Evolutionary conservation across 2,113 vertebrate genomes (phyloP).

Genomic region (Stigmatopora argus): DNA sequence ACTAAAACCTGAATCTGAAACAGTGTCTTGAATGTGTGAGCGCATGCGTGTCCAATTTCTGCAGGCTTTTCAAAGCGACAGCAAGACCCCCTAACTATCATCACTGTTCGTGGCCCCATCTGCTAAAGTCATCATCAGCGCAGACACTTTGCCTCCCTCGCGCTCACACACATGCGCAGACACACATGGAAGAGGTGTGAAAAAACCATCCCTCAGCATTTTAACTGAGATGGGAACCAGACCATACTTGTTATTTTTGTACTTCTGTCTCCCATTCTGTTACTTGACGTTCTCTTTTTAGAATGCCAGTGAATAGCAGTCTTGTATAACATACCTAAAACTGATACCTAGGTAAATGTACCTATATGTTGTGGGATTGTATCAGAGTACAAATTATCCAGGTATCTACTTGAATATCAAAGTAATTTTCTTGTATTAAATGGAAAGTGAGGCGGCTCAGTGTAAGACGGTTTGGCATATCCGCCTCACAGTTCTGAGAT

Average conservation of each 20-base stretch:
- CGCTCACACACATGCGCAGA: background rate
- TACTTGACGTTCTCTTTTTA: slow-evolving; percentile 4
- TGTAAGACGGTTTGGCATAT: too few species aligned
- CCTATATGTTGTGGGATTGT: background rate
- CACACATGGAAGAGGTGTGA: slow-evolving; percentile 40
- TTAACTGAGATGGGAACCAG: slow-evolving; percentile 53
- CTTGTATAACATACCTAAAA: background rate
- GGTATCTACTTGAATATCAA: too few species aligned
- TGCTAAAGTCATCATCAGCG: slow-evolving; percentile 62
- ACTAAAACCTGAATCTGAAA: slow-evolving; percentile 46
- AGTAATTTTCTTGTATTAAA: too few species aligned
- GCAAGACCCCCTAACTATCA: slow-evolving; percentile 63
- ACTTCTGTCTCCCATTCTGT: slow-evolving; percentile 5
- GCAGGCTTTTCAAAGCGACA: slow-evolving; percentile 55
- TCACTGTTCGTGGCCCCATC: slow-evolving; percentile 56
- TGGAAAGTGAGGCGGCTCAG: too few species aligned
- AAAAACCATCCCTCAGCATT: slow-evolving; percentile 44
- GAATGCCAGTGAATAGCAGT: slow-evolving; percentile 21
- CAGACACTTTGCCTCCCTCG: slow-evolving; percentile 16
- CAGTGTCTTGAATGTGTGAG: slow-evolving; percentile 43
- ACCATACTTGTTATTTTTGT: slow-evolving; percentile 39
- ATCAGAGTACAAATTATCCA: too few species aligned
- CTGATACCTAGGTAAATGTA: background rate
- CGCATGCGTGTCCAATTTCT: slow-evolving; percentile 54
- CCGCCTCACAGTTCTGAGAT: too few species aligned